phyloP scores from a whole-genome alignment of 2,797 vertebrate genomes.

The Hydrolagus colliei region DNA sequence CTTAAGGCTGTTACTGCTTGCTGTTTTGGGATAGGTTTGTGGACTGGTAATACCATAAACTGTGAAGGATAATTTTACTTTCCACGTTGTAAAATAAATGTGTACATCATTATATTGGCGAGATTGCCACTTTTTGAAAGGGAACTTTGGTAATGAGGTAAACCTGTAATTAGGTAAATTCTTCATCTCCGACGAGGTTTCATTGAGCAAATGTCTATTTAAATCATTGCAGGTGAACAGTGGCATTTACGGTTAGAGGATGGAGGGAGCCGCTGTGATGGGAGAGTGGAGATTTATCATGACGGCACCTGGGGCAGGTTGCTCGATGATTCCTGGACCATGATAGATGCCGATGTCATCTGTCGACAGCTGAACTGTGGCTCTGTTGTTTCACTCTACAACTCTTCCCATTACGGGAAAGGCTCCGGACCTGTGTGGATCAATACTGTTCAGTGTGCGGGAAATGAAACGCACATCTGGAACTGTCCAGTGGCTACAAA shows the following conservation, averaged over 20 bases:
- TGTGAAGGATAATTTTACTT: too few relatives aligned
- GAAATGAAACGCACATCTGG: neutral
- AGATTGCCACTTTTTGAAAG: too few relatives aligned
- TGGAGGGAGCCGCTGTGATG: conserved; percentile 46
- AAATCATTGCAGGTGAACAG: neutral
- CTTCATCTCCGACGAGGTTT: too few relatives aligned
- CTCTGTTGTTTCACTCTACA: neutral
- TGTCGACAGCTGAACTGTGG: conserved; percentile 2
- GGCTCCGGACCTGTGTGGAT: neutral
- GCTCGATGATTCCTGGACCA: conserved; percentile 38
- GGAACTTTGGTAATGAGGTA: too few relatives aligned
- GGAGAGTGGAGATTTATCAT: conserved; percentile 44
- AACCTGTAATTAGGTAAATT: too few relatives aligned
- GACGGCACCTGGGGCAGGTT: conserved; percentile 45
- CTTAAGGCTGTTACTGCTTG: too few relatives aligned
- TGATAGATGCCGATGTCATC: neutral
- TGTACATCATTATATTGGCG: too few relatives aligned
- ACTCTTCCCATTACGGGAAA: neutral
- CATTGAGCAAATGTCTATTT: neutral
- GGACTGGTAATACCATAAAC: too few relatives aligned
- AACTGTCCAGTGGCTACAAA: conserved; percentile 17
- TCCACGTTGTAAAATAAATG: too few relatives aligned
- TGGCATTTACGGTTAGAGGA: conserved; percentile 32
- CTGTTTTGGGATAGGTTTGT: too few relatives aligned
- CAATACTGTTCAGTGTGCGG: neutral